Base-by-base conservation (phyloP, 1,140 invertebrate genomes). In the Lethrus apterus region DNA sequence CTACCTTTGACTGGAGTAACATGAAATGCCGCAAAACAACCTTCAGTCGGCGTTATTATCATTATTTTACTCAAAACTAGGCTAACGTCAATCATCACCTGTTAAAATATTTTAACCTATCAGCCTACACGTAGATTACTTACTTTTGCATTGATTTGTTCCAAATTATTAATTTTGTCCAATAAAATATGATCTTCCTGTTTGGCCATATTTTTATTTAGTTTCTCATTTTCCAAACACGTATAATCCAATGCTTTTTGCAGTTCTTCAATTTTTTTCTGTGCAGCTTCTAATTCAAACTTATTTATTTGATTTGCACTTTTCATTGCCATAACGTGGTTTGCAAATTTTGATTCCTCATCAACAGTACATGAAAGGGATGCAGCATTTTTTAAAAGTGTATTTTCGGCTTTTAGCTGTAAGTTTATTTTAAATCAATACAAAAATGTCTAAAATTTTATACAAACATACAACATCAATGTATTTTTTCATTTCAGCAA, bases 401-500 rank as follows among this genome's bases (percentile, higher is more conserved):
- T 45, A 47, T 55, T 56, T 36, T 55, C 50, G 9, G 21, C 31
- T 48, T 53, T 50, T 14, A 55, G 31, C 53, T 52, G 35, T 23
- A 17, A 47, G 3, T 42, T 21, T n/a, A n/a, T n/a, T n/a, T n/a
- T n/a, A 11, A 44, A 5, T 3, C 4, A 35, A 38, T 42, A 18
- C 13, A 35, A 24, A 15, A 24, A 19, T 10, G 18, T 38, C 19
- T 1, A 34, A 34, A 7, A 33, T 35, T 15, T 11, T 33, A 38
- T 36, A 35, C 14, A 40, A 32, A 43, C 23, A 46, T 56, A 56
- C 53, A 18, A 46, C 42, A 24, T 61, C 60, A 19, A 76, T 66
- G 19, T 69, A 58, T 35, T 68, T 59, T 45, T 66, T 70, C 3
- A 69, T 73, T 57, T 77, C 69, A 3, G 59, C 45, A 58, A 76